These are phyloP conservation scores for Prolemur simus DNA, from an alignment of 2,113 vertebrate genomes.

Conservation along the genomic window DNA sequence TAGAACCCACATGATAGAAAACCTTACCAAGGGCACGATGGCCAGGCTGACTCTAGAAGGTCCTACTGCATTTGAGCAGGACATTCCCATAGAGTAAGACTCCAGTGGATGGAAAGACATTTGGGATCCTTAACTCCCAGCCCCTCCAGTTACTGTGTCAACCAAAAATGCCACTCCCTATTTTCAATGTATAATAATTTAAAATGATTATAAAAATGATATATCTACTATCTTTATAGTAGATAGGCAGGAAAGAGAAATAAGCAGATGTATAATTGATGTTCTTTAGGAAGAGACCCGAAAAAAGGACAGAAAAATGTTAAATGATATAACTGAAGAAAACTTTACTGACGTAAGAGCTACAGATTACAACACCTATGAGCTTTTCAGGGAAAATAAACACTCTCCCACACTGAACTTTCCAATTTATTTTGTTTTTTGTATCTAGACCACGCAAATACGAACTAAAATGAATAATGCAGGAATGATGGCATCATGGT, in stretches of 20 bases:
- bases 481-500: too few relatives aligned
- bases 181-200: not conserved
- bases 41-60: not conserved
- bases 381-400: not conserved
- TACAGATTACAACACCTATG: not conserved
- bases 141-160: not conserved
- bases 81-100: too few relatives aligned
- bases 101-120: not conserved
- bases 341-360: not conserved
- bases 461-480: not conserved
- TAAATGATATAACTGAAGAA: slow-evolving; percentile 49
- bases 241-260: not conserved
- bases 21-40: not conserved
- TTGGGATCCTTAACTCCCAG: not conserved
- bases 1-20: not conserved
- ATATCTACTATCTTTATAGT: not conserved
- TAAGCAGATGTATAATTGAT: not conserved
- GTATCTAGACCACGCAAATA: not conserved
- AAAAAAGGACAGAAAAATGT: not conserved
- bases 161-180: not conserved
- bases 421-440: not conserved
- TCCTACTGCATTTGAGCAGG: not conserved
- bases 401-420: not conserved
- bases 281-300: not conserved
- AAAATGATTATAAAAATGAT: not conserved